phyloP scores from a whole-genome alignment of 2,888 invertebrate species.

The Zhengitettix transpicula region DNA sequence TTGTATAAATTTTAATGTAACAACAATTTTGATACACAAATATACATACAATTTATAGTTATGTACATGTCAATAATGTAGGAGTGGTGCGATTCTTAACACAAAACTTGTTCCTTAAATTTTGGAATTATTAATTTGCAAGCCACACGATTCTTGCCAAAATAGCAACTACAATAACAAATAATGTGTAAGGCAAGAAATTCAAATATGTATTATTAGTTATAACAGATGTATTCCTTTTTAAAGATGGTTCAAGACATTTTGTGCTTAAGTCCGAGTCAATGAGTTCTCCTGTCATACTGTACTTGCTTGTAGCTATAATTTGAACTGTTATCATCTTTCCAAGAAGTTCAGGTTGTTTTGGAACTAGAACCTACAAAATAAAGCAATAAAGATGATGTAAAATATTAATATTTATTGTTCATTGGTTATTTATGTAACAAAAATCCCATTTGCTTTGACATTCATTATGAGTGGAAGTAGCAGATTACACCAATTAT shows the following conservation, averaged over 20 bases:
- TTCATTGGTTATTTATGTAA: too few species aligned
- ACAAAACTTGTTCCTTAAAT: not conserved
- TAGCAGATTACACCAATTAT: too few species aligned
- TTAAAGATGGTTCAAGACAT: constrained; percentile 25
- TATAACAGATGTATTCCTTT: constrained; percentile 8
- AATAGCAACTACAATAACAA: constrained; percentile 20
- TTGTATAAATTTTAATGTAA: too few species aligned
- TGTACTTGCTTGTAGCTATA: constrained; percentile 49
- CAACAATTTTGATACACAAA: too few species aligned
- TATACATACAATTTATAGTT: too few species aligned
- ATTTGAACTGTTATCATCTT: constrained; percentile 67
- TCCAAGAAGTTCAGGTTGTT: constrained; percentile 60
- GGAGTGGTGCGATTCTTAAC: not conserved
- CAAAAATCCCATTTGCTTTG: too few species aligned
- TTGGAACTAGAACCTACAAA: constrained; percentile 55
- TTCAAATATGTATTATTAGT: not conserved
- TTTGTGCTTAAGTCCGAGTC: constrained; percentile 16
- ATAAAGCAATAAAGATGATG: constrained; percentile 2
- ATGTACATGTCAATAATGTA: not conserved
- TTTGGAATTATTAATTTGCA: not conserved
- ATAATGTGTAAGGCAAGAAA: constrained; percentile 21
- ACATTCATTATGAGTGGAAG: too few species aligned
- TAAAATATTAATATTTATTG: too few species aligned
- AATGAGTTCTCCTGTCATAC: constrained; percentile 54
- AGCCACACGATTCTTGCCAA: constrained; percentile 22